Conservation (phyloP, 2,113 vertebrate species). For the Phalacrocorax aristotelis region DNA sequence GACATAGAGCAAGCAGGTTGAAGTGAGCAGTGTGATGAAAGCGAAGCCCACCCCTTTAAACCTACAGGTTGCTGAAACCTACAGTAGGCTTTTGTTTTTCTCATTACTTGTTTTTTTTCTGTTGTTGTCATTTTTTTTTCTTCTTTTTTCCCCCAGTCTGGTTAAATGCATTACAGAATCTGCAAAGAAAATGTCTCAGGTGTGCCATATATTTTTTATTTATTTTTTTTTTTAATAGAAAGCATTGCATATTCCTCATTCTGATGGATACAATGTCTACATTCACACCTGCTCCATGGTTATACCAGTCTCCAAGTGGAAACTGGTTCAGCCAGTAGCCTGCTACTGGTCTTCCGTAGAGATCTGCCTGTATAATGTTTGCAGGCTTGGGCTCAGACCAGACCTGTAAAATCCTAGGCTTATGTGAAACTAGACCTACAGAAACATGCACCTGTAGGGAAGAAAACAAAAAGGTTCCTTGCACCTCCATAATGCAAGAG, state of each 20-base stretch:
- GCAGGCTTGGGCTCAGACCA: conserved; percentile 7
- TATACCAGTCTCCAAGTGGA: neutral
- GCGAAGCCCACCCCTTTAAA: conserved; percentile 46
- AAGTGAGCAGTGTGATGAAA: conserved; percentile 60
- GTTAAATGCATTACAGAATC: neutral
- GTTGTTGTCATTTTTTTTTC: neutral
- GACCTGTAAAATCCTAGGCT: neutral
- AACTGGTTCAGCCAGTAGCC: neutral
- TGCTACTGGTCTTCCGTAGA: neutral
- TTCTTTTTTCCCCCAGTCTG: neutral
- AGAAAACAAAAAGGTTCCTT: neutral
- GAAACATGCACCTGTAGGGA: neutral
- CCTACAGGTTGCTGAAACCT: conserved; percentile 33
- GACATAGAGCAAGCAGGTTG: conserved; percentile 62
- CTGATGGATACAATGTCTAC: conserved; percentile 8
- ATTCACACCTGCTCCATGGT: conserved; percentile 31
- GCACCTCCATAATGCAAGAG: neutral
- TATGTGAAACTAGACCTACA: neutral
- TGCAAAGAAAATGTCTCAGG: neutral
- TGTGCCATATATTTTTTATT: neutral
- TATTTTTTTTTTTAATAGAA: neutral
- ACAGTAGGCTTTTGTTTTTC: conserved; percentile 3
- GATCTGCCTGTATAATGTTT: conserved; percentile 30
- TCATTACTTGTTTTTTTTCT: neutral
- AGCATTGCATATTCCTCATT: neutral